Evolutionary conservation across 2,113 vertebrate species (phyloP).

Genomic region (Hippolais icterina): DNA sequence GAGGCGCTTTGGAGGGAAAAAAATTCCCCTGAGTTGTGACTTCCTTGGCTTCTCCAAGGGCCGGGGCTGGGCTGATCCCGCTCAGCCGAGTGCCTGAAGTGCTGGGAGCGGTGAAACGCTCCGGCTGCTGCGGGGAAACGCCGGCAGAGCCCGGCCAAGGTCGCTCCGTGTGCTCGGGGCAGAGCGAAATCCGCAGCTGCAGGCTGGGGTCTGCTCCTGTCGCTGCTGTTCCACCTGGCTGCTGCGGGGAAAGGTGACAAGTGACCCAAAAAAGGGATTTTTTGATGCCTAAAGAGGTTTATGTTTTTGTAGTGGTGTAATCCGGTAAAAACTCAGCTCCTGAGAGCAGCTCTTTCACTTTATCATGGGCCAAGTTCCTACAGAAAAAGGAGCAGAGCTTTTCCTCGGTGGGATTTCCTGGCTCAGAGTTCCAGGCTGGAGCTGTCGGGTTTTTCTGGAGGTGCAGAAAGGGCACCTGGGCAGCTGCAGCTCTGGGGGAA

Average conservation of each 20-base stretch:
- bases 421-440: rapidly evolving
- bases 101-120: background rate
- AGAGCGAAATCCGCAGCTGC: rapidly evolving
- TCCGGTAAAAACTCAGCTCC: rapidly evolving
- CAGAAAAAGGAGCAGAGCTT: background rate
- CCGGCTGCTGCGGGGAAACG: background rate
- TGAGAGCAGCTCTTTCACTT: background rate
- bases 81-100: background rate
- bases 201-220: background rate
- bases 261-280: background rate
- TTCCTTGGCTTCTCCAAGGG: background rate
- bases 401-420: background rate
- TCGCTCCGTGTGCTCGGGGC: rapidly evolving
- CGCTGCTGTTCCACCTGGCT: rapidly evolving
- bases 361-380: rapidly evolving
- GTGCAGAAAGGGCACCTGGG: background rate
- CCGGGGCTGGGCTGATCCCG: rapidly evolving
- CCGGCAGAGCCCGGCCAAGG: rapidly evolving
- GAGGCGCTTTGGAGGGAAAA: background rate
- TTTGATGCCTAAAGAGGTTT: background rate
- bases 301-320: background rate
- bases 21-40: rapidly evolving
- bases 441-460: rapidly evolving
- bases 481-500: rapidly evolving
- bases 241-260: rapidly evolving